Percentiles rank a stretch among this genome's conserved stretches.
These are phyloP conservation scores for Apogon talboti DNA, from an alignment of 2,797 vertebrate species.

Conservation along the genomic window DNA sequence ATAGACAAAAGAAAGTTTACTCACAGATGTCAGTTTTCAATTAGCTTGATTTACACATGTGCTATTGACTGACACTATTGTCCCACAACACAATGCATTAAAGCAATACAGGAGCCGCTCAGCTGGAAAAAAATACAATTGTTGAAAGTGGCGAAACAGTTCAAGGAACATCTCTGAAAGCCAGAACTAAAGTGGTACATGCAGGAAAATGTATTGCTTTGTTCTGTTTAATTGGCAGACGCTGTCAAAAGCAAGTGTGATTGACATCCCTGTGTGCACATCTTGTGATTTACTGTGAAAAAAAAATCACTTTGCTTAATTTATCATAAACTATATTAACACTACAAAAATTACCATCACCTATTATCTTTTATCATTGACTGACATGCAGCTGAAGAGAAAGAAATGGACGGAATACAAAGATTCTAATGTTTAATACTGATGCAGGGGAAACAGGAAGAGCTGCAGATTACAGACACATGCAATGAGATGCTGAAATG, in stretches of 20 bases:
- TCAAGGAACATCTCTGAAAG: slow-evolving; percentile 25
- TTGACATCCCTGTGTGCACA: slow-evolving; percentile 11
- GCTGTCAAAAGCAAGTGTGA: slow-evolving; percentile 24
- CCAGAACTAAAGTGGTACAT: slow-evolving; percentile 25
- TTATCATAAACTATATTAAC: no score
- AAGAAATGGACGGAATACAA: no score
- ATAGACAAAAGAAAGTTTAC: slow-evolving; percentile 11
- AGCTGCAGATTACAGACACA: background rate
- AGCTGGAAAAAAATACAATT: slow-evolving; percentile 25
- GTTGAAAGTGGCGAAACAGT: slow-evolving; percentile 11
- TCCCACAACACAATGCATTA: slow-evolving; percentile 8
- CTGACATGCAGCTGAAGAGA: no score
- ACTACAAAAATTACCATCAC: no score
- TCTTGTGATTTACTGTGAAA: background rate
- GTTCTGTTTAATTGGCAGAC: slow-evolving; percentile 36
- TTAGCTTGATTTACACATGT: slow-evolving; percentile 20
- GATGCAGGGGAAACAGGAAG: no score
- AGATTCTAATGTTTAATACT: no score
- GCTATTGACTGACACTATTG: slow-evolving; percentile 34
- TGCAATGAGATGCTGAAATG: background rate
- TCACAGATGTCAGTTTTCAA: slow-evolving; percentile 17
- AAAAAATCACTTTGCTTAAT: background rate
- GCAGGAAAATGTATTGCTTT: slow-evolving; percentile 37
- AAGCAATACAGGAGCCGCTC: slow-evolving; percentile 16
- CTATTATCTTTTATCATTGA: no score